Base-by-base conservation (phyloP, 2,888 invertebrate species). In the Pteria penguin region DNA sequence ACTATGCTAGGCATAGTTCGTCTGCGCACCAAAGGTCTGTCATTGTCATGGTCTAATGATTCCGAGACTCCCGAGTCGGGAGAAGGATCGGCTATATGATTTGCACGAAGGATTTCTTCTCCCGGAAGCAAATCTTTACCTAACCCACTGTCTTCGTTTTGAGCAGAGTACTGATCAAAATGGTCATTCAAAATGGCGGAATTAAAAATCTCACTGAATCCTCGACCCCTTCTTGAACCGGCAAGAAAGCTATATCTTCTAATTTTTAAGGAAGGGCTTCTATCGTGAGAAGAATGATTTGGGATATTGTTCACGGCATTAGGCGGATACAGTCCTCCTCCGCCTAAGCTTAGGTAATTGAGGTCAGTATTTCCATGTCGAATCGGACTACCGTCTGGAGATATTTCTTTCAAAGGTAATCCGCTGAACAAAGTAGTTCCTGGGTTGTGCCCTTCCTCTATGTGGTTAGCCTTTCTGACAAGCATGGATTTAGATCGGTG, bases 91-190 rank as follows among this genome's bases (percentile, higher is more conserved):
- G 76, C 83, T 62, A 80, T 82, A 72, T 75, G 84, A 61, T 74
- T 76, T 14, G 70, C 67, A 57, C 68, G 70, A 36, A 68, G 72
- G 62, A 78, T 75, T 58, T 81, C 84, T 57, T 84, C 83, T 18
- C 79, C 79, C 18, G 75, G 36, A 55, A 86, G 75, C 70, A 86
- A 80, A 63, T 90, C 89, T 33, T 85, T 78, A 32, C 89, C 90
- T 33, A 89, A 78, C 52, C 89, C 89, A 76, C 87, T 88, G 72
- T 91, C 90, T 72, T 88, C 89, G 68, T 83, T 81, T 75, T 86
- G 82, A 73, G 88, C 87, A 45, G 88, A 85, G 82, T 91, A 91
- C 87, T 91, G 91, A 86, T 91, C 91, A 82, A 91, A 91, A 81
- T 91, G 91, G 82, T 91, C 91, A 78, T 88, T 90, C 55, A 91